Percentiles rank a stretch among this genome's conserved stretches.
Conservation (phyloP, 2,797 vertebrate genomes). For the Caiman crocodilus region DNA sequence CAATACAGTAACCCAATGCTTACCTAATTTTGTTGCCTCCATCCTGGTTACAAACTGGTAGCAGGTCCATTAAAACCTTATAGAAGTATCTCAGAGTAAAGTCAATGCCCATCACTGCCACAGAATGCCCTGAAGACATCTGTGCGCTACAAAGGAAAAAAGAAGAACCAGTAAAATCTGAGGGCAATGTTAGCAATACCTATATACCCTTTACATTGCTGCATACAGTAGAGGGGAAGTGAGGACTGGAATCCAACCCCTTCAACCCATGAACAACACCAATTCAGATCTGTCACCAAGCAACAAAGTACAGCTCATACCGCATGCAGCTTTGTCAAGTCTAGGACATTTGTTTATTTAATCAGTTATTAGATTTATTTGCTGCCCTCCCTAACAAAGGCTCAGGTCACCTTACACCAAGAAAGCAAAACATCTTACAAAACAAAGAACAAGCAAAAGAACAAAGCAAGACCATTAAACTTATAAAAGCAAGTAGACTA, state of each 20-base stretch:
- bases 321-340: neutral
- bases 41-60: constrained; percentile 98
- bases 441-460: too few species aligned
- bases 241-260: neutral
- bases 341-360: neutral
- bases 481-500: too few species aligned
- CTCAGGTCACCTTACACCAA: neutral
- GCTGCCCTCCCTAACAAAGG: too few species aligned
- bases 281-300: neutral
- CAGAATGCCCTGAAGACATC: constrained; percentile 91
- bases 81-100: constrained; percentile 98
- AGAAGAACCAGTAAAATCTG: neutral
- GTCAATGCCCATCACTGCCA: constrained; percentile 98
- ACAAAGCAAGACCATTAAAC: too few species aligned
- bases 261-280: neutral
- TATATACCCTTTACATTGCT: neutral
- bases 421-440: neutral
- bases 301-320: neutral
- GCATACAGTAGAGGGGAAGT: neutral
- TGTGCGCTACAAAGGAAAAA: constrained; percentile 83
- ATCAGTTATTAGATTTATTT: too few species aligned
- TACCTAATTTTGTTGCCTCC: constrained; percentile 97
- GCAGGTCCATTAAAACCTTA: constrained; percentile 95
- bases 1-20: neutral
- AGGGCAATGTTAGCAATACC: neutral